Evolutionary conservation across 2,113 vertebrate genomes (phyloP).

Genomic region (Lepus europaeus): DNA sequence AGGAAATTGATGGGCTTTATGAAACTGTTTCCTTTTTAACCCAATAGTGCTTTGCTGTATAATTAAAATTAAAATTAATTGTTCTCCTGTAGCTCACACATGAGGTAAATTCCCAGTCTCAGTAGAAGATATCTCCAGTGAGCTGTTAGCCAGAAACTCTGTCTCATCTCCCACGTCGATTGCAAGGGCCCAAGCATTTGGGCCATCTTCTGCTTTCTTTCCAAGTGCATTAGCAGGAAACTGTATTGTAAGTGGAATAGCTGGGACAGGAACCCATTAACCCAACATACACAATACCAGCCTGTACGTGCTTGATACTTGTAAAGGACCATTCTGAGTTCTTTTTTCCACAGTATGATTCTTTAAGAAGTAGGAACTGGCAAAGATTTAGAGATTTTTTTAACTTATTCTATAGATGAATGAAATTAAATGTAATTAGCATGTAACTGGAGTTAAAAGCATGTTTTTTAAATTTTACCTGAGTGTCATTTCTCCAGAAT

Average conservation of each 20-base stretch:
- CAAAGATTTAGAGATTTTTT: conserved; percentile 26
- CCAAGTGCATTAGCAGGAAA: no score
- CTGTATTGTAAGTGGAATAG: no score
- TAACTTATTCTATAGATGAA: conserved; percentile 31
- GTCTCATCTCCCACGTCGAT: no score
- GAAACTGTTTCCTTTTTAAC: conserved; percentile 40
- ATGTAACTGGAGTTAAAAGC: conserved; percentile 29
- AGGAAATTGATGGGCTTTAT: background rate
- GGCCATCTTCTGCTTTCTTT: no score
- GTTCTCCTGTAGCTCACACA: conserved; percentile 24
- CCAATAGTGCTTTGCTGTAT: background rate
- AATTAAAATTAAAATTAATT: background rate
- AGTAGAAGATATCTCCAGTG: conserved; percentile 85
- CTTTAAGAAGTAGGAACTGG: conserved; percentile 37
- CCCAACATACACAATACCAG: no score
- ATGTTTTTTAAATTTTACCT: conserved; percentile 51
- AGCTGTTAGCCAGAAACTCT: conserved; percentile 49
- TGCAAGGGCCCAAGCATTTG: no score
- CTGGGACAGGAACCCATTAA: no score
- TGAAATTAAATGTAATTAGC: conserved; percentile 34
- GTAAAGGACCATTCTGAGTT: conserved; percentile 80
- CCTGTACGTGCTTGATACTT: conserved; percentile 64
- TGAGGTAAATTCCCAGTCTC: background rate
- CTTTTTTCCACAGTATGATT: conserved; percentile 71
- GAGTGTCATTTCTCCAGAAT: background rate